Percentiles rank a stretch among this genome's conserved stretches.
Evolutionary conservation across 2,113 vertebrate genomes (phyloP).

Genomic region (Catharus minimus): DNA sequence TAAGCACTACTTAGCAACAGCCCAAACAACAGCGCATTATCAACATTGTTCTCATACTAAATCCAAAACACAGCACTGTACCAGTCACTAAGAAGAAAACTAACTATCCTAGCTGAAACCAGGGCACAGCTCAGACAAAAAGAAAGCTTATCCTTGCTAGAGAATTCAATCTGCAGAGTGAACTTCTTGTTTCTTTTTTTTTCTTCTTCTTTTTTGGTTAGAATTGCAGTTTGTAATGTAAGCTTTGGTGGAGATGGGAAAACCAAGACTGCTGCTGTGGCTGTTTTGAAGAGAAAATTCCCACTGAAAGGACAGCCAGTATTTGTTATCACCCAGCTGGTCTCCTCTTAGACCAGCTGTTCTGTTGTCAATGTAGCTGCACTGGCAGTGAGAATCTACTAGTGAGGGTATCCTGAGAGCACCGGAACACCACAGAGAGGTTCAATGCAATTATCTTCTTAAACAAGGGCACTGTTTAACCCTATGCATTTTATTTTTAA

Average conservation of each 20-base stretch:
- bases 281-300: background rate
- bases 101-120: background rate
- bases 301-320: background rate
- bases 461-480: background rate
- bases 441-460: background rate
- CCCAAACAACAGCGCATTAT: background rate
- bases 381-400: background rate
- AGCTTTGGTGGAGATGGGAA: background rate
- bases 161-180: background rate
- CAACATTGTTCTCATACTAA: background rate
- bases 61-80: background rate
- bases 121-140: background rate
- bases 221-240: background rate
- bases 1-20: background rate
- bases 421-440: rapidly evolving
- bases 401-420: rapidly evolving
- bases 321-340: background rate
- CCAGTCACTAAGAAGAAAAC: background rate
- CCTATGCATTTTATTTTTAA: background rate
- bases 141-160: background rate
- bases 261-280: background rate
- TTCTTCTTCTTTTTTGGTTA: background rate
- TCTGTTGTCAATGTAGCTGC: background rate
- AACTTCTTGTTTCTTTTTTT: rapidly evolving
- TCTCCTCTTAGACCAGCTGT: background rate